phyloP scores from a whole-genome alignment of 2,888 invertebrate species.

The Agriopis marginaria region DNA sequence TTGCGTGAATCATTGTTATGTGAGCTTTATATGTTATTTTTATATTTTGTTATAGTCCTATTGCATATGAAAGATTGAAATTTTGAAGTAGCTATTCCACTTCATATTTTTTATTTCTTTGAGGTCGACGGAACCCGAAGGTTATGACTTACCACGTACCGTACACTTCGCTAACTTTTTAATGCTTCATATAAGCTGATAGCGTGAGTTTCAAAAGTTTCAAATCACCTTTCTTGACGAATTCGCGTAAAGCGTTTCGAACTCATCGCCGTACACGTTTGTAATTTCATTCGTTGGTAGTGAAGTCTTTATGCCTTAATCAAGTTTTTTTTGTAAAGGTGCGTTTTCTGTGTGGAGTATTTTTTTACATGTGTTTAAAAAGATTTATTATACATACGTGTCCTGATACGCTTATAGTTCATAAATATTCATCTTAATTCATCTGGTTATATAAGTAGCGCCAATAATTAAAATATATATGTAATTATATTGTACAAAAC shows the following conservation, averaged over 20 bases:
- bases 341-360: background rate
- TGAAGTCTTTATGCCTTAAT: constrained; percentile 54
- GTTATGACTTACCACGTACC: constrained; percentile 43
- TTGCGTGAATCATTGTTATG: constrained; percentile 33
- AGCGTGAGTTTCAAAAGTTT: constrained; percentile 43
- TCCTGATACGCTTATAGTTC: no score
- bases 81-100: constrained; percentile 31
- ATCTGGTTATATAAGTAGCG: no score
- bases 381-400: no score
- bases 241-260: constrained; percentile 46
- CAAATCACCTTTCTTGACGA: constrained; percentile 50
- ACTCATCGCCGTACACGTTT: constrained; percentile 42
- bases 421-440: no score
- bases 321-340: constrained; percentile 63
- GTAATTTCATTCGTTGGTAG: constrained; percentile 44
- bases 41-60: constrained; percentile 15
- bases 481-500: no score
- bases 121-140: constrained; percentile 30
- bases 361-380: background rate
- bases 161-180: constrained; percentile 45
- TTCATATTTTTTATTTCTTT: constrained; percentile 30
- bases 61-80: constrained; percentile 3
- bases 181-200: constrained; percentile 46
- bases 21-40: constrained; percentile 28
- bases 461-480: no score